Conservation (phyloP, 2,888 invertebrate genomes). For the Pseudoips prasinana region DNA sequence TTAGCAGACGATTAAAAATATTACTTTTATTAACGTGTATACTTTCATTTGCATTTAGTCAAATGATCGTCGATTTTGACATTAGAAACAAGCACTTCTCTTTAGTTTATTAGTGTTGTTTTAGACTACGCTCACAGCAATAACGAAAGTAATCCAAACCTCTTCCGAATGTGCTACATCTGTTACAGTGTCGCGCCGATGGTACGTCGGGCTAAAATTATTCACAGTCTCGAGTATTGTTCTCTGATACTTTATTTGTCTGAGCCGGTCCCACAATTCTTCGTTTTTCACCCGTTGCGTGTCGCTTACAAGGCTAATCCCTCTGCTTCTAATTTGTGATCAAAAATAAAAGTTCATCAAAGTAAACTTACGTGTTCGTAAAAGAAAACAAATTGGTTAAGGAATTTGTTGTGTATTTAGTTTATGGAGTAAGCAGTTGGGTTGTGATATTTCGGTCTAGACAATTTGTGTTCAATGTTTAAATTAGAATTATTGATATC, state of each 20-base stretch:
- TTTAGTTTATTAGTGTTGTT: no score
- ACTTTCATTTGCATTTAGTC: no score
- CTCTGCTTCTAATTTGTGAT: slow-evolving; percentile 66
- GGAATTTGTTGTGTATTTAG: no score
- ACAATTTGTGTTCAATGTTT: no score
- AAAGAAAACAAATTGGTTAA: slow-evolving; percentile 21
- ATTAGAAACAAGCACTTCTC: no score
- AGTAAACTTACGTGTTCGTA: slow-evolving; percentile 36
- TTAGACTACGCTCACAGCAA: background rate
- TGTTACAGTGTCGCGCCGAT: slow-evolving; percentile 46
- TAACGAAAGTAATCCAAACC: slow-evolving; percentile 14
- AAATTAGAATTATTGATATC: no score
- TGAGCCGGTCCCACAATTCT: slow-evolving; percentile 40
- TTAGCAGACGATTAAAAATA: no score
- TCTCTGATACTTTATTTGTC: slow-evolving; percentile 78
- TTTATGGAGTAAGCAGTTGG: slow-evolving; percentile 19
- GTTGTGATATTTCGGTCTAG: slow-evolving; percentile 18
- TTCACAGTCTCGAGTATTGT: slow-evolving; percentile 76
- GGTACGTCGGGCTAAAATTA: slow-evolving; percentile 74
- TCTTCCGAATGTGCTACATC: slow-evolving; percentile 37
- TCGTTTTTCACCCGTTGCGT: slow-evolving; percentile 66
- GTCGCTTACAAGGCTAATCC: slow-evolving; percentile 62
- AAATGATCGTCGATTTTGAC: no score
- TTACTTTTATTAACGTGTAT: no score
- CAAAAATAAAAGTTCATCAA: slow-evolving; percentile 61